Conservation (phyloP, 2,113 vertebrate species). For the Dasyprocta punctata region DNA sequence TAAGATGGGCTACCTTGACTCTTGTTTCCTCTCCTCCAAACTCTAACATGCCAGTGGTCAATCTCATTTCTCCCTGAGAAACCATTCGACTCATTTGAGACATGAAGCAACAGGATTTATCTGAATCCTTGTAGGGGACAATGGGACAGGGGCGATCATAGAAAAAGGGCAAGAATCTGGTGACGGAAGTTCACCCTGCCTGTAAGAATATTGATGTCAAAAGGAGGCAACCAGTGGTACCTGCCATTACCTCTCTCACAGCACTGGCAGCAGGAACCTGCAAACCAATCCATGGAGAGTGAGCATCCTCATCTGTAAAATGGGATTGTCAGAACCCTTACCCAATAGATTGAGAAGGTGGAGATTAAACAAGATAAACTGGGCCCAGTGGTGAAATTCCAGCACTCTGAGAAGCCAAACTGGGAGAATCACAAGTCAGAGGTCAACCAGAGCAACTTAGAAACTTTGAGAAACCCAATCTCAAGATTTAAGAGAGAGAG, state of each 20-base stretch:
- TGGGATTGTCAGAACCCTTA: neutral
- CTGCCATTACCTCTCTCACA: neutral
- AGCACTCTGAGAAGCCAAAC: neutral
- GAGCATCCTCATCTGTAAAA: neutral
- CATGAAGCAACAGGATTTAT: neutral
- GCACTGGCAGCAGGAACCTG: neutral
- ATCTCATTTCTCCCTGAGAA: neutral
- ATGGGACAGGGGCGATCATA: rapidly evolving
- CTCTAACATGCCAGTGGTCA: neutral
- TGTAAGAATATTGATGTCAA: neutral
- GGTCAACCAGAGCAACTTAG: neutral
- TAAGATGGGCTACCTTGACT: rapidly evolving
- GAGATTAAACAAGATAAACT: neutral
- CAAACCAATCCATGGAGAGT: rapidly evolving
- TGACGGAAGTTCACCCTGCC: slow-evolving; percentile 61
- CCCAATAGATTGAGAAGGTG: neutral
- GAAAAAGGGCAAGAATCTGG: slow-evolving; percentile 56
- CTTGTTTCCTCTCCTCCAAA: neutral
- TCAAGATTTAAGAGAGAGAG: neutral
- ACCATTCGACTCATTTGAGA: neutral
- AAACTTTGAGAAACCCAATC: neutral
- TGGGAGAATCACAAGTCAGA: neutral
- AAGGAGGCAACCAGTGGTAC: neutral
- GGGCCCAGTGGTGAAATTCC: neutral
- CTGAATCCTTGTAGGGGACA: neutral